These are phyloP conservation scores for Tinea trinotella DNA, from an alignment of 2,888 invertebrate species.

Conservation along the genomic window DNA sequence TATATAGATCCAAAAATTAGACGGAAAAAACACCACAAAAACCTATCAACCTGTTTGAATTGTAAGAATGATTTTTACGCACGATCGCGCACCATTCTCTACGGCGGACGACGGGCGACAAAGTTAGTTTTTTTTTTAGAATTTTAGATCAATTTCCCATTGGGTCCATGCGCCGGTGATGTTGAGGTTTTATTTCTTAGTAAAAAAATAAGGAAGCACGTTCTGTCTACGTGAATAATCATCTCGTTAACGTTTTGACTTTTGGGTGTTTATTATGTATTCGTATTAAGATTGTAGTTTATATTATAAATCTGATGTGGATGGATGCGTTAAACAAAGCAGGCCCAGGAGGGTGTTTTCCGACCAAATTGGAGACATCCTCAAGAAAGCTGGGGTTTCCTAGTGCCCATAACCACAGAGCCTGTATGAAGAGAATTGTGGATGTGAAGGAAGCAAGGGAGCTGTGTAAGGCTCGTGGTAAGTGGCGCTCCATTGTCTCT, in stretches of 20 bases:
- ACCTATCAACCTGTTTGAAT: conserved; percentile 40
- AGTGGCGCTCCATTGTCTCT: too few species aligned
- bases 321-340: too few species aligned
- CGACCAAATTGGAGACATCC: too few species aligned
- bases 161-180: conserved; percentile 27
- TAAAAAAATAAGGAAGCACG: conserved; percentile 33
- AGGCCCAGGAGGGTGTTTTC: too few species aligned
- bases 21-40: conserved; percentile 30
- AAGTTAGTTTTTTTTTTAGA: neutral
- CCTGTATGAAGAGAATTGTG: too few species aligned
- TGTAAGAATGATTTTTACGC: conserved; percentile 35
- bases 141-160: conserved; percentile 28
- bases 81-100: conserved; percentile 40
- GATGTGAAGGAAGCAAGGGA: too few species aligned
- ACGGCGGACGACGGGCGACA: conserved; percentile 33
- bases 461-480: too few species aligned
- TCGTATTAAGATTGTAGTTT: too few species aligned
- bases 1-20: conserved; percentile 7
- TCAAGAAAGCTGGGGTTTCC: too few species aligned
- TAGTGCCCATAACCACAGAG: too few species aligned
- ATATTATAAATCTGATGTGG: too few species aligned
- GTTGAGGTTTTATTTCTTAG: conserved; percentile 26
- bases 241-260: conserved; percentile 54
- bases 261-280: too few species aligned
- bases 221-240: conserved; percentile 47